Evolutionary conservation across 2,113 vertebrate genomes (phyloP).

Genomic region (Eulacestoma nigropectus): DNA sequence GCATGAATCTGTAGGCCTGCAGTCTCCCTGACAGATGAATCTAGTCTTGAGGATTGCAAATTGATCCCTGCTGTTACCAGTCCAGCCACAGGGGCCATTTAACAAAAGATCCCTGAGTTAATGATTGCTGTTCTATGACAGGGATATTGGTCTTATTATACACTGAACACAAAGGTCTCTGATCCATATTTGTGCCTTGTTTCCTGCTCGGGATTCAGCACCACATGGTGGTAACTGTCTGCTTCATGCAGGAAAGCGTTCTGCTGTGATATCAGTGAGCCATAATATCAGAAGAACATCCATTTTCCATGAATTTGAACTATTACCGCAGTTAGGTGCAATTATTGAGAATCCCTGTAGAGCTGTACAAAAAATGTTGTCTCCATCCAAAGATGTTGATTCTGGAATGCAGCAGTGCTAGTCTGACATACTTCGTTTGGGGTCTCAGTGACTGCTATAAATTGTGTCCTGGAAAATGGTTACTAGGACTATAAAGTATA

Average conservation of each 20-base stretch:
- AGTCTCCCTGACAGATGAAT: neutral
- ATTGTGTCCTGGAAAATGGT: constrained; percentile 21
- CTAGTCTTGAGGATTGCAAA: constrained; percentile 39
- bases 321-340: constrained; percentile 26
- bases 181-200: constrained; percentile 51
- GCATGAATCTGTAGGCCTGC: neutral
- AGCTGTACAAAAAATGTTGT: neutral
- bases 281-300: constrained; percentile 57
- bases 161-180: constrained; percentile 47
- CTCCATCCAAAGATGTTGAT: constrained; percentile 38
- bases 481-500: neutral
- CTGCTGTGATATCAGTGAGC: constrained; percentile 10
- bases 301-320: constrained; percentile 55
- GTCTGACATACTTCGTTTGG: neutral
- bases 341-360: constrained; percentile 54
- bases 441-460: constrained; percentile 5
- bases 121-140: constrained; percentile 55
- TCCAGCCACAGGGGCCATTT: constrained; percentile 30
- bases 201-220: constrained; percentile 50
- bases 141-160: constrained; percentile 48
- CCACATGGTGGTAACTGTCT: constrained; percentile 40
- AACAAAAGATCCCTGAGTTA: constrained; percentile 39
- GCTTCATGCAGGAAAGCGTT: constrained; percentile 30
- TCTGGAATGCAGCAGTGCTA: constrained; percentile 4
- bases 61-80: constrained; percentile 45